Evolutionary conservation across 2,888 invertebrate genomes (phyloP), one percentile per base, ranked within the genome.

Genomic region (Cheilosia soror): DNA sequence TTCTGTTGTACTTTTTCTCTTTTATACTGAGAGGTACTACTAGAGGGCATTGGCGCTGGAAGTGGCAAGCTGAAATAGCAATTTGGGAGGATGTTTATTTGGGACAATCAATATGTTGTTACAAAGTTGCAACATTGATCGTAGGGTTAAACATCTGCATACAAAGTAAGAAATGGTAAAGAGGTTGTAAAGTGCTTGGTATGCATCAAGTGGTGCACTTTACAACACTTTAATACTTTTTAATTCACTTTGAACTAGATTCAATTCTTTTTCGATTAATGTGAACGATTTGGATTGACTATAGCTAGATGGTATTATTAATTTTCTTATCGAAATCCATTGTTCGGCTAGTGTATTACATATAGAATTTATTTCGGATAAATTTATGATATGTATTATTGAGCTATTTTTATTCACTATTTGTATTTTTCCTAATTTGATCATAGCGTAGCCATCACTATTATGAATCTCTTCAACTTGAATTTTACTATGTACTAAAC

Each of bases 141-240:
- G n/a, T n/a, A n/a, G n/a, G n/a, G n/a, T n/a, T n/a, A n/a, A n/a
- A n/a, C n/a, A n/a, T n/a, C n/a, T n/a, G n/a, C n/a, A n/a, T n/a
- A n/a, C n/a, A n/a, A n/a, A n/a, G n/a, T n/a, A n/a, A n/a, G n/a
- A n/a, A n/a, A n/a, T n/a, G n/a, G n/a, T n/a, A n/a, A n/a, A n/a
- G n/a, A n/a, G n/a, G n/a, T n/a, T n/a, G n/a, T n/a, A n/a, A n/a
- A n/a, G n/a, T n/a, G n/a, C n/a, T n/a, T n/a, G n/a, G n/a, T n/a
- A n/a, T n/a, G n/a, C n/a, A n/a, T n/a, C n/a, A n/a, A n/a, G n/a
- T n/a, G n/a, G n/a, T n/a, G n/a, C n/a, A n/a, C n/a, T n/a, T n/a
- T n/a, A n/a, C n/a, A n/a, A n/a, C n/a, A n/a, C 47, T 69, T 47
- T 69, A 20, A 58, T 58, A 44, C 57, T 69, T 47, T 58, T 31